These are phyloP conservation scores for Siniperca undulata DNA, from an alignment of 2,797 vertebrate species.

Conservation along the genomic window DNA sequence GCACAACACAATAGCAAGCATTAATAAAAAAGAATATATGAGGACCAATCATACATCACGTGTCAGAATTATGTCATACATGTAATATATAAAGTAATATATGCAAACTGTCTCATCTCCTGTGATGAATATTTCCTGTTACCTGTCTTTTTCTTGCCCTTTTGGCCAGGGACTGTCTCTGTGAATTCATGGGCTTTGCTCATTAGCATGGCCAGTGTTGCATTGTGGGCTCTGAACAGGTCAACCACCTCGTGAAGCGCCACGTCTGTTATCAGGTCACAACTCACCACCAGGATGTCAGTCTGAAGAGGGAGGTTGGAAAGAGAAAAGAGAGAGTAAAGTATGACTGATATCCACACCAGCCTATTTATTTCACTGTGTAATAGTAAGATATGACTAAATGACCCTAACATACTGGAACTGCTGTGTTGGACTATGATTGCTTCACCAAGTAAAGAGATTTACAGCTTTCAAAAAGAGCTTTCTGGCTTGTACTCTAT, in stretches of 20 bases:
- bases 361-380: not conserved
- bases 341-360: not conserved
- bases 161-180: slow-evolving; percentile 94
- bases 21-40: not conserved
- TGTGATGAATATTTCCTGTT: slow-evolving; percentile 44
- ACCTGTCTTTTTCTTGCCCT: slow-evolving; percentile 96
- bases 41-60: not conserved
- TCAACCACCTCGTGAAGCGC: slow-evolving; percentile 96
- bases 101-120: not conserved
- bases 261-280: slow-evolving; percentile 96
- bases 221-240: slow-evolving; percentile 95
- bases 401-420: not conserved
- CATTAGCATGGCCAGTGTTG: slow-evolving; percentile 97
- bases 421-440: not conserved
- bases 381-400: not conserved
- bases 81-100: not conserved
- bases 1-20: not conserved
- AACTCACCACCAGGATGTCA: slow-evolving; percentile 95
- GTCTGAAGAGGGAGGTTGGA: slow-evolving; percentile 83
- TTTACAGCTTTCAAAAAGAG: slow-evolving; percentile 4
- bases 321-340: not conserved
- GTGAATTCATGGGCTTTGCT: slow-evolving; percentile 92
- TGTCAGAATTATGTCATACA: not conserved
- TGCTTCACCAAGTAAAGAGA: not conserved
- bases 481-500: not conserved